Evolutionary conservation across 2,797 vertebrate species (phyloP).

Genomic region (Sphenopsis melanotis): DNA sequence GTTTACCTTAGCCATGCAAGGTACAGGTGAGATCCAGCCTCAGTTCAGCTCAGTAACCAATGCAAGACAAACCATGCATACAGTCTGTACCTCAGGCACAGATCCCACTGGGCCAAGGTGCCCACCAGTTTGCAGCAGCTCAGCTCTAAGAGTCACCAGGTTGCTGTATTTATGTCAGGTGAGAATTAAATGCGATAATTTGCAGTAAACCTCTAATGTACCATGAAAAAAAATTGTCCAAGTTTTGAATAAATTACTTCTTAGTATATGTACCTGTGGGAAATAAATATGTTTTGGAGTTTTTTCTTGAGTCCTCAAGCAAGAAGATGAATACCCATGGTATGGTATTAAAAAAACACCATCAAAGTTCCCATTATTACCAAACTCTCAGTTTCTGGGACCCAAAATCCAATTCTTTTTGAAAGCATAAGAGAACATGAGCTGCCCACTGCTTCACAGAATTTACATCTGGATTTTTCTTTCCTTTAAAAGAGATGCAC

Average conservation of each 20-base stretch:
- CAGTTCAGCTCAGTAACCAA: not conserved
- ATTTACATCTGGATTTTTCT: not conserved
- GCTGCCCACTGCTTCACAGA: not conserved
- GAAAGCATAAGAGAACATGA: accelerated
- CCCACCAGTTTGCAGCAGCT: not conserved
- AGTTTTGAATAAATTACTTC: not conserved
- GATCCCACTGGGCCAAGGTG: not conserved
- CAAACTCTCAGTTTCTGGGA: not conserved
- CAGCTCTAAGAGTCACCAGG: not conserved
- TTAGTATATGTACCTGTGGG: not conserved
- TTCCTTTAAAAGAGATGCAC: not conserved
- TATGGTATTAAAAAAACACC: accelerated
- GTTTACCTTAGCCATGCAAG: not conserved
- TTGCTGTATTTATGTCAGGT: not conserved
- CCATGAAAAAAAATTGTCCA: not conserved
- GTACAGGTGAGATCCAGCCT: not conserved
- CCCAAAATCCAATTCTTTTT: not conserved
- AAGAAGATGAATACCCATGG: not conserved
- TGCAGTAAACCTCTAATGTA: not conserved
- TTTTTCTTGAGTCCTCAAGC: not conserved
- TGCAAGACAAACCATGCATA: not conserved
- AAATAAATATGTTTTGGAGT: not conserved
- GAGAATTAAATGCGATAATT: not conserved
- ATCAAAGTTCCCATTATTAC: not conserved
- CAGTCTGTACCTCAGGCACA: not conserved